Percentiles rank a stretch among this genome's conserved stretches.
phyloP scores from a whole-genome alignment of 2,113 vertebrate genomes.

The Mormyrus iriodes region DNA sequence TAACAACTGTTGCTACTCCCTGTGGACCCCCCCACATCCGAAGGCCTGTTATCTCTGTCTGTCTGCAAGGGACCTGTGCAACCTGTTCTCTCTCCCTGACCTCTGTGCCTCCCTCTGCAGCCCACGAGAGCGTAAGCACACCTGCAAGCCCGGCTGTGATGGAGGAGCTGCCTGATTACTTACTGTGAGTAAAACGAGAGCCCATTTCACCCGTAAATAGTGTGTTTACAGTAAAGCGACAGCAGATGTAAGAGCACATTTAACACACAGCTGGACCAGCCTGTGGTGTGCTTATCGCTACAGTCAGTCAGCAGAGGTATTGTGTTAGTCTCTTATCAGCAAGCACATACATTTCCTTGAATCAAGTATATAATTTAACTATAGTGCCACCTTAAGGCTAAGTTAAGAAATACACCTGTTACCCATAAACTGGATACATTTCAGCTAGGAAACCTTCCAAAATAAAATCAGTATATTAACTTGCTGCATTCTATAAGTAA shows the following conservation, averaged over 20 bases:
- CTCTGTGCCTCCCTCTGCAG: conserved; percentile 41
- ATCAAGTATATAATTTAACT: conserved; percentile 1
- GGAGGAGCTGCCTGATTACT: conserved; percentile 67
- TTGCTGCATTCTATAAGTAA: not conserved
- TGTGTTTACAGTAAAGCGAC: not conserved
- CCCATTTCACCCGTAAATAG: not conserved
- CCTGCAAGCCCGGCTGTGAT: conserved; percentile 41
- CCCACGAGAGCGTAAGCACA: conserved; percentile 45
- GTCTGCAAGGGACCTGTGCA: conserved; percentile 11
- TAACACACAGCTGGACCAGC: not conserved
- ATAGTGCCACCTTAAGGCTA: conserved; percentile 48
- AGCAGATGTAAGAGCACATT: not conserved
- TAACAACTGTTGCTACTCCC: conserved; percentile 53
- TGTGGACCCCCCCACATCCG: not conserved
- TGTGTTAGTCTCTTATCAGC: not conserved
- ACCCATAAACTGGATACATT: not conserved
- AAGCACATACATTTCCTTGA: not conserved
- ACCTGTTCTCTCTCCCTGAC: not conserved
- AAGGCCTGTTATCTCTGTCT: conserved; percentile 43
- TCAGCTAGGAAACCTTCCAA: not conserved
- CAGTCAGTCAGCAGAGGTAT: not conserved
- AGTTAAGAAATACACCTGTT: conserved; percentile 1
- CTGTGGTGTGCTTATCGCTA: not conserved
- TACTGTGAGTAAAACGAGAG: conserved; percentile 62
- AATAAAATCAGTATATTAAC: not conserved